Percentiles rank a stretch among this genome's conserved stretches.
Evolutionary conservation across 2,113 vertebrate species (phyloP).

Genomic region (Cheilinus undulatus): DNA sequence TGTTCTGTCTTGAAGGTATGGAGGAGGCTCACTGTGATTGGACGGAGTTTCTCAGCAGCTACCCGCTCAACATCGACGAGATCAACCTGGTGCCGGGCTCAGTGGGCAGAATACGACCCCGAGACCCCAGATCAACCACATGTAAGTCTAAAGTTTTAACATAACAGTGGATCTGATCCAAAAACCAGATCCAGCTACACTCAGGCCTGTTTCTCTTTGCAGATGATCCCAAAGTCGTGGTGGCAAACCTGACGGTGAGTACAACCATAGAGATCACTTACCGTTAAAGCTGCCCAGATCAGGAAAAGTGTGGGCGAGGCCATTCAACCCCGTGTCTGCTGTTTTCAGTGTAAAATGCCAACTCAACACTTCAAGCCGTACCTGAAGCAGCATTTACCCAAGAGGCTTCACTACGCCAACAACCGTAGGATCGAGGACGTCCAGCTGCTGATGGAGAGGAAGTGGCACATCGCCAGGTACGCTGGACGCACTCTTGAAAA

Average conservation of each 20-base stretch:
- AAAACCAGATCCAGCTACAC: not conserved
- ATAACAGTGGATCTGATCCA: accelerated
- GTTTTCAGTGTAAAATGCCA: conserved; percentile 92
- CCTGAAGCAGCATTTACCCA: conserved; percentile 95
- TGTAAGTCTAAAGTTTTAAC: conserved; percentile 80
- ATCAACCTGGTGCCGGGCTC: conserved; percentile 92
- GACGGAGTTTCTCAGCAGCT: conserved; percentile 94
- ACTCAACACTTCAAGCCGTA: conserved; percentile 97
- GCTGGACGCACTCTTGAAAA: not conserved
- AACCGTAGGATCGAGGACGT: conserved; percentile 96
- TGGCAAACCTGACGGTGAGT: conserved; percentile 97
- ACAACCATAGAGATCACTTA: no score
- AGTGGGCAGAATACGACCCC: conserved; percentile 91
- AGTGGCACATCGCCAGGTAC: conserved; percentile 95
- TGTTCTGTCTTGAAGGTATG: conserved; percentile 87
- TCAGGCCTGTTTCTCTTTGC: conserved; percentile 41
- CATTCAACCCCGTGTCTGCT: not conserved
- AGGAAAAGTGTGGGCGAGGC: not conserved
- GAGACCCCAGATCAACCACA: conserved; percentile 85
- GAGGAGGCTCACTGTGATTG: conserved; percentile 95
- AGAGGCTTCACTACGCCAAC: conserved; percentile 95
- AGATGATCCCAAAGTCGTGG: conserved; percentile 93
- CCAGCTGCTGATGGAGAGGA: conserved; percentile 94
- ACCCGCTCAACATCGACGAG: conserved; percentile 92
- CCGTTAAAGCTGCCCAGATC: no score